Percentiles rank a stretch among this genome's conserved stretches.
These are phyloP conservation scores for Tholera decimalis DNA, from an alignment of 2,888 invertebrate species.

Conservation along the genomic window DNA sequence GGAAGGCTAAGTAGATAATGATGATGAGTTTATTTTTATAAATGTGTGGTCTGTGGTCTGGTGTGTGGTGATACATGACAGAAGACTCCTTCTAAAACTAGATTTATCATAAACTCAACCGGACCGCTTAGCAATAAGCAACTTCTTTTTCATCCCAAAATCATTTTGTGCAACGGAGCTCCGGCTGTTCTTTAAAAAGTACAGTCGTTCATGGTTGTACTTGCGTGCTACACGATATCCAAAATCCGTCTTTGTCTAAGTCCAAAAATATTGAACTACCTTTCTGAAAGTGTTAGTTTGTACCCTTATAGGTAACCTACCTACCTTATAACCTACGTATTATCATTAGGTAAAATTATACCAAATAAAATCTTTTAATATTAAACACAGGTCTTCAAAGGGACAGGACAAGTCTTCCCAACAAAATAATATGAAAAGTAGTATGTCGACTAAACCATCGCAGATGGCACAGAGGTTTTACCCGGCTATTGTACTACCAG, in stretches of 20 bases:
- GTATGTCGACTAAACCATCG: conserved; percentile 72
- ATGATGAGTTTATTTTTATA: too few relatives aligned
- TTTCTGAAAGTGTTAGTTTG: background rate
- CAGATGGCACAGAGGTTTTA: conserved; percentile 69
- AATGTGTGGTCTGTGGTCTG: too few relatives aligned
- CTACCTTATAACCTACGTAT: background rate
- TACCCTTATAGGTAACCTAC: too few relatives aligned
- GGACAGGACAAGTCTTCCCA: background rate
- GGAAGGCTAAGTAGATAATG: too few relatives aligned
- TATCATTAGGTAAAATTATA: background rate
- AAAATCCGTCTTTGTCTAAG: background rate
- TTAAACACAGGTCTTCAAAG: conserved; percentile 18
- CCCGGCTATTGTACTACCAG: conserved; percentile 77
- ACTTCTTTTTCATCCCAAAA: background rate
- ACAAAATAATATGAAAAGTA: too few relatives aligned
- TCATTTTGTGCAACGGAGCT: background rate
- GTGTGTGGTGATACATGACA: too few relatives aligned
- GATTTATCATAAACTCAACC: background rate
- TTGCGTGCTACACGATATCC: background rate
- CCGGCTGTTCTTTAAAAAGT: background rate
- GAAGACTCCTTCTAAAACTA: too few relatives aligned
- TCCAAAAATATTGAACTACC: too few relatives aligned
- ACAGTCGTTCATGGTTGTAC: background rate
- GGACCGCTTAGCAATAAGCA: background rate
- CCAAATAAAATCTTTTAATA: background rate